Evolutionary conservation across 2,888 invertebrate genomes (phyloP).

Genomic region (Phaedon cochleariae): DNA sequence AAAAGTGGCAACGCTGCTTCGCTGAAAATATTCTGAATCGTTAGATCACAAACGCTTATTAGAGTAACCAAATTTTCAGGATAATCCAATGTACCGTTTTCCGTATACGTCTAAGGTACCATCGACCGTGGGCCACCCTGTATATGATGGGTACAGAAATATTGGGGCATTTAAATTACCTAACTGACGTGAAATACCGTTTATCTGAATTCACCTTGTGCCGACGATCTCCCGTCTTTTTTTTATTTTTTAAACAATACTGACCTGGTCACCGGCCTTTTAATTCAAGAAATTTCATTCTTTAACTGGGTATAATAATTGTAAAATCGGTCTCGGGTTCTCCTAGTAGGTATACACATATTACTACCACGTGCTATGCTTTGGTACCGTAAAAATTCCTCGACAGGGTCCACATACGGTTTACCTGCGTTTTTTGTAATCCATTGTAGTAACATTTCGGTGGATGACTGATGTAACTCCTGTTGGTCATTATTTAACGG

Average conservation of each 20-base stretch:
- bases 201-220: conserved; percentile 4
- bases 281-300: conserved; percentile 33
- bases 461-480: background rate
- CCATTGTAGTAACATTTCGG: conserved; percentile 29
- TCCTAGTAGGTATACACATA: conserved; percentile 28
- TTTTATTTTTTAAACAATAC: conserved; percentile 23
- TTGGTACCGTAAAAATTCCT: conserved; percentile 29
- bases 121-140: too few species aligned
- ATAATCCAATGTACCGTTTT: too few species aligned
- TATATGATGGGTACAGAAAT: too few species aligned
- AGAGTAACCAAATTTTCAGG: too few species aligned
- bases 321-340: conserved; percentile 24
- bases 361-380: conserved; percentile 32
- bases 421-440: conserved; percentile 33
- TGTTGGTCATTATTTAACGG: background rate
- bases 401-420: conserved; percentile 29
- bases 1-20: too few species aligned
- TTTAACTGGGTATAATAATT: conserved; percentile 37
- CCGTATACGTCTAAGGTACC: too few species aligned
- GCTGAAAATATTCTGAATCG: too few species aligned
- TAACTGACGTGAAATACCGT: background rate
- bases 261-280: conserved; percentile 25
- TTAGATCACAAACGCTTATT: too few species aligned
- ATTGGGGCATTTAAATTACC: too few species aligned
- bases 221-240: conserved; percentile 23